Base-by-base conservation (phyloP, 2,888 invertebrate species). In the Tolmerus cingulatus region DNA sequence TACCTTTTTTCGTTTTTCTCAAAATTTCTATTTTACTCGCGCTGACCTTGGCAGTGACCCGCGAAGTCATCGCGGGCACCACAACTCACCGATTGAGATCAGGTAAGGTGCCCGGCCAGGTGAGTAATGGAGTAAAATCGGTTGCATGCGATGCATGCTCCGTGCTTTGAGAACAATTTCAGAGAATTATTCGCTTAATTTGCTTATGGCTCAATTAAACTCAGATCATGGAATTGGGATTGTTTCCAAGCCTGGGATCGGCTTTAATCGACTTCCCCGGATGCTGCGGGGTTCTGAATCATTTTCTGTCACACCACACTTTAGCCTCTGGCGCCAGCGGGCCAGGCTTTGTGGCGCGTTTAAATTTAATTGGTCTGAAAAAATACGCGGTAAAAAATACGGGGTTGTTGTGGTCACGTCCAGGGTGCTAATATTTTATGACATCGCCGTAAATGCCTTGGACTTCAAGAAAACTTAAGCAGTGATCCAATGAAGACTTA, bases 171-270 rank as follows among this genome's bases (percentile, higher is more conserved):
- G 51, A 79, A 55, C 79, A 23, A 79, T 43, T 78, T 43, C 3
- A 78, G 55, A 2, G 51, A 79, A 79, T 79, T 79, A 79, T 79
- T 79, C 79, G 55, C 43, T 79, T 51, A 79, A 79, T 79, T 79
- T 79, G 79, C 55, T 79, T 79, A 79, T 46, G 14, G n/a, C 79
- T 79, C 51, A 79, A 79, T 79, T 79, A 79, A 79, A 30, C 46
- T 55, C 46, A 34, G 46, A 46, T 27, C 79, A n/a, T 23, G 37
- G 76, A 46, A 51, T 51, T 34, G 30, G 46, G 30, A 16, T 79
- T 19, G 27, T 27, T 66, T 23, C 27, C 27, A 66, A 14, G 8
- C 19, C 7, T 66, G 66, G 66, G 66, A 66, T 23, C 7, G 66
- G 66, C 27, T 66, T 66, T 27, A 27, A 66, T 66, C 5, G 0